These are phyloP conservation scores for Merodon equestris DNA, from an alignment of 2,888 invertebrate genomes.

Conservation along the genomic window DNA sequence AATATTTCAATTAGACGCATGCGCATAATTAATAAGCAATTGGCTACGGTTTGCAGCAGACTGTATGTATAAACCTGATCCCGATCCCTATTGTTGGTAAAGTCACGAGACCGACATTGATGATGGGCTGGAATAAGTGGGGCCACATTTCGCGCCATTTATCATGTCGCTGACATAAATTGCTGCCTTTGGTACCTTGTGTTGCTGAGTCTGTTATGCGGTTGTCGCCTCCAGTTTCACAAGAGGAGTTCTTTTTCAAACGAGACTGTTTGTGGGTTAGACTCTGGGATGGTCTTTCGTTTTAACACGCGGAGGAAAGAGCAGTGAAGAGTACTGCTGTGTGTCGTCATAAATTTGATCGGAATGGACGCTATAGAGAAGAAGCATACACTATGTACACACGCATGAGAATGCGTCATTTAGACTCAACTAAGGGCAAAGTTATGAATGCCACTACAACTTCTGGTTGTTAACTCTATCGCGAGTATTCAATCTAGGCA, in stretches of 20 bases:
- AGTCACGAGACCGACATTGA: background rate
- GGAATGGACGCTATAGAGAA: no score
- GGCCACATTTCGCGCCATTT: constrained; percentile 52
- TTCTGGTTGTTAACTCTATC: no score
- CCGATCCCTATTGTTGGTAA: constrained; percentile 33
- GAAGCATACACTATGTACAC: no score
- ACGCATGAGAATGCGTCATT: no score
- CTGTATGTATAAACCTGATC: constrained; percentile 8
- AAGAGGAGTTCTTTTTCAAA: no score
- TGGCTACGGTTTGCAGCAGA: constrained; percentile 25
- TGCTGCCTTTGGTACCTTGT: constrained; percentile 36
- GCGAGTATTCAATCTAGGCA: no score
- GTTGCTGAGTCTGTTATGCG: no score
- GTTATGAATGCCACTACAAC: no score
- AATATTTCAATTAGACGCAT: constrained; percentile 67
- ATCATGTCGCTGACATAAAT: constrained; percentile 60
- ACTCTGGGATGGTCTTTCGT: constrained; percentile 8
- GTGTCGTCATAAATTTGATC: no score
- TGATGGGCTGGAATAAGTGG: constrained; percentile 12
- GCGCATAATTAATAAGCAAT: constrained; percentile 67
- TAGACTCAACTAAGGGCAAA: no score
- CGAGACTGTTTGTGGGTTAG: no score
- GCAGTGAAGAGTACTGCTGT: no score
- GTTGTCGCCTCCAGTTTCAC: background rate
- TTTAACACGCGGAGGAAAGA: constrained; percentile 1